Evolutionary conservation across 1,140 invertebrate species (phyloP).

Genomic region (Sipha flava): DNA sequence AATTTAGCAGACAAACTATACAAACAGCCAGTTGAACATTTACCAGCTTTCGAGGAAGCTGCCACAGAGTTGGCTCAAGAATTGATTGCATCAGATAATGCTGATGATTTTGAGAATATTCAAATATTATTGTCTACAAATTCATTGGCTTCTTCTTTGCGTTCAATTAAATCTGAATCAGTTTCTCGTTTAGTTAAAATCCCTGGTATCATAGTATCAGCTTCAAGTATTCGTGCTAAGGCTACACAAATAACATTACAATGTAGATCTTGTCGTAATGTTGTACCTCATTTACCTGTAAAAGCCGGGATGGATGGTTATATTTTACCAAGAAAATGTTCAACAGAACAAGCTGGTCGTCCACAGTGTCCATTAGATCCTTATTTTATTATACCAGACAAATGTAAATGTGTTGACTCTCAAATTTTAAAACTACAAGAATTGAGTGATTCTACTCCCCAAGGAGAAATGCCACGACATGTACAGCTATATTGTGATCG

Average conservation of each 20-base stretch:
- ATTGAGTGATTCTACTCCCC: conserved; percentile 89
- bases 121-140: conserved; percentile 85
- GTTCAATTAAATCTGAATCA: conserved; percentile 72
- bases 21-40: conserved; percentile 85
- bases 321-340: conserved; percentile 89
- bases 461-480: conserved; percentile 97
- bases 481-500: conserved; percentile 91
- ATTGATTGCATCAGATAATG: conserved; percentile 78
- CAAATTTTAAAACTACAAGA: conserved; percentile 90
- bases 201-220: conserved; percentile 89
- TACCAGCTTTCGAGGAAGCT: conserved; percentile 94
- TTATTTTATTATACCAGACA: conserved; percentile 95
- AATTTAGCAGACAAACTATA: conserved; percentile 82
- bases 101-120: conserved; percentile 87
- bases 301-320: conserved; percentile 96
- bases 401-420: conserved; percentile 94
- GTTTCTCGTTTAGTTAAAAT: conserved; percentile 92
- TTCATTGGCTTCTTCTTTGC: conserved; percentile 68
- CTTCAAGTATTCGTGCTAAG: conserved; percentile 89
- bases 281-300: conserved; percentile 80
- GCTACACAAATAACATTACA: conserved; percentile 92
- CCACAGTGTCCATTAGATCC: conserved; percentile 94
- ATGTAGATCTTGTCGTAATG: conserved; percentile 85
- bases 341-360: conserved; percentile 76
- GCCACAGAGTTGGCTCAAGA: conserved; percentile 96